These are phyloP conservation scores for Cariama cristata DNA, from an alignment of 2,113 vertebrate species.

Conservation along the genomic window DNA sequence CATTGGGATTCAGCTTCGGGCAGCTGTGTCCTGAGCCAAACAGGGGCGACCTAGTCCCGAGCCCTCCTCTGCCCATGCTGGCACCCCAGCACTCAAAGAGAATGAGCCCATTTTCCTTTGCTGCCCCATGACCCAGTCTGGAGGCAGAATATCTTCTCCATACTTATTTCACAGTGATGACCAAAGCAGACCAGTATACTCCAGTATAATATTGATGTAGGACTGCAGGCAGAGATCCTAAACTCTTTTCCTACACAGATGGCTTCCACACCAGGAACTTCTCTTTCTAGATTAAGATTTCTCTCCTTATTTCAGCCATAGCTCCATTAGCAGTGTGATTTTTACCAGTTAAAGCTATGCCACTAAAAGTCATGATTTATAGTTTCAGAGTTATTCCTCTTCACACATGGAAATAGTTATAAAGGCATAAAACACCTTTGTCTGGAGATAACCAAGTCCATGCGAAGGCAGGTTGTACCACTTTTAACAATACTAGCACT, in stretches of 20 bases:
- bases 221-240: neutral
- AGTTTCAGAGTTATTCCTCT: conserved; percentile 31
- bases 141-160: neutral
- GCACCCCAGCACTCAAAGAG: accelerated
- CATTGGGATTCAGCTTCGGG: neutral
- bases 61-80: neutral
- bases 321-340: conserved; percentile 10
- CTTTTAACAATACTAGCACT: conserved; percentile 43
- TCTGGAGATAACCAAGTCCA: conserved; percentile 57
- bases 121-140: neutral
- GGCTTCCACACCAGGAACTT: neutral
- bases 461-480: neutral
- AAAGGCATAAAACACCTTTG: conserved; percentile 36
- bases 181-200: neutral
- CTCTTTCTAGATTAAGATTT: neutral
- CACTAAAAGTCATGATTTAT: conserved; percentile 21
- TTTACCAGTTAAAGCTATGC: neutral
- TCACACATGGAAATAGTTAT: conserved; percentile 52
- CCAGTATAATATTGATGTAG: neutral
- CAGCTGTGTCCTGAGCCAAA: neutral
- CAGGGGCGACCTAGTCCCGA: accelerated
- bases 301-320: neutral
- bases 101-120: neutral
- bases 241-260: neutral
- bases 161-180: neutral